Conservation (phyloP, 2,888 invertebrate genomes). For the Lasioglossum malachurum region DNA sequence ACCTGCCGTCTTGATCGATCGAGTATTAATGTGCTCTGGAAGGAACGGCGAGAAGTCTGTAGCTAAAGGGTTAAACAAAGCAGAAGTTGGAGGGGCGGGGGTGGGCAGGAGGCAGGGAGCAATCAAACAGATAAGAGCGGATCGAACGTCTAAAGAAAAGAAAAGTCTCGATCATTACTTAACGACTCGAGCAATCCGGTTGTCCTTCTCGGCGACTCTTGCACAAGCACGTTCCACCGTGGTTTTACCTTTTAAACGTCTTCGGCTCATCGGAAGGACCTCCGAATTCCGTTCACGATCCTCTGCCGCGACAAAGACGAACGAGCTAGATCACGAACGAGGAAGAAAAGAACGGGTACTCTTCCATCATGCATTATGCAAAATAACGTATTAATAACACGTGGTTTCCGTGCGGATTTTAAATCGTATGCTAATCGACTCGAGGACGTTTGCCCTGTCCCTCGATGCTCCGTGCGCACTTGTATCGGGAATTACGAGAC, state of each 20-base stretch:
- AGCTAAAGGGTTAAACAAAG: not conserved
- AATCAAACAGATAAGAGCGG: conserved; percentile 20
- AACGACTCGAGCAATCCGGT: conserved; percentile 55
- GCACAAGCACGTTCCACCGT: conserved; percentile 29
- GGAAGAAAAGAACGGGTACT: conserved; percentile 20
- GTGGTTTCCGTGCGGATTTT: conserved; percentile 44
- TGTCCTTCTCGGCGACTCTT: conserved; percentile 55
- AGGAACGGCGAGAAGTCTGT: not conserved
- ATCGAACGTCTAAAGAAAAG: conserved; percentile 17
- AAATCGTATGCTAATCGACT: conserved; percentile 59
- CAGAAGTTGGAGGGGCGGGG: not conserved
- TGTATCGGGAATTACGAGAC: not conserved
- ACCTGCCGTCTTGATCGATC: not conserved
- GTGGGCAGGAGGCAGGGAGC: not conserved
- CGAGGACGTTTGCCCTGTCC: conserved; percentile 8
- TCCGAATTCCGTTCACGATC: conserved; percentile 64
- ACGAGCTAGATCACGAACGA: conserved; percentile 46
- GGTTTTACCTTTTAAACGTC: conserved; percentile 44
- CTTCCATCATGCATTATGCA: conserved; percentile 67
- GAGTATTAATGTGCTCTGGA: not conserved
- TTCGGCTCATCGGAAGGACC: conserved; percentile 22
- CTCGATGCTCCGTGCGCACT: conserved; percentile 7
- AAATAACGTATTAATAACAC: conserved; percentile 66
- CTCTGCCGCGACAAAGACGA: conserved; percentile 43
- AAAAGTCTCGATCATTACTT: conserved; percentile 40